Evolutionary conservation across 1,140 invertebrate genomes (phyloP).

Genomic region (Metopolophium dirhodum): DNA sequence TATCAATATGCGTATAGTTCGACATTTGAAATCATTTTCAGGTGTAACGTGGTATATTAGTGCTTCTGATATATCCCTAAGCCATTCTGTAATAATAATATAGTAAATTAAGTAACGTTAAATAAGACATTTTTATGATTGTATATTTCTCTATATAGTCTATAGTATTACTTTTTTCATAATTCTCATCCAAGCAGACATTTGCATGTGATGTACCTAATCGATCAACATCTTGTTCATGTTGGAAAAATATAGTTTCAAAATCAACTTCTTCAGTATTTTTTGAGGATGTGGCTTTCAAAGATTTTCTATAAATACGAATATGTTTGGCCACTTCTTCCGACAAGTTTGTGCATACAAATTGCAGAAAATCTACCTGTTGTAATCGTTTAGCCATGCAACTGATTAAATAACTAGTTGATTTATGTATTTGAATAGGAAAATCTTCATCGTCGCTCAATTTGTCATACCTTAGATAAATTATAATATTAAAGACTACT

Average conservation of each 20-base stretch:
- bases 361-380: constrained; percentile 54
- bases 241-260: constrained; percentile 58
- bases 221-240: constrained; percentile 56
- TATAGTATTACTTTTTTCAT: constrained; percentile 27
- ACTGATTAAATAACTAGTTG: constrained; percentile 67
- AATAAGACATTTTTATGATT: constrained; percentile 50
- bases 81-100: constrained; percentile 72
- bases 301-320: constrained; percentile 56
- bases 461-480: constrained; percentile 65
- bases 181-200: constrained; percentile 35
- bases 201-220: constrained; percentile 44
- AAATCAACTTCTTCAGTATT: constrained; percentile 47
- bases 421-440: constrained; percentile 65
- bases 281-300: constrained; percentile 17
- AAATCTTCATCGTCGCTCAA: constrained; percentile 68
- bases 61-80: constrained; percentile 83
- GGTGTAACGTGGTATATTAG: constrained; percentile 84
- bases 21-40: constrained; percentile 84
- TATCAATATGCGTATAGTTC: constrained; percentile 77
- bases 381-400: constrained; percentile 64
- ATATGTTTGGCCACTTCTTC: constrained; percentile 57
- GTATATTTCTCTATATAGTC: not conserved
- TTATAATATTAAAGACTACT: not conserved
- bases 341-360: constrained; percentile 49
- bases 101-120: constrained; percentile 33